Percentiles rank a stretch among this genome's conserved stretches.
phyloP scores from a whole-genome alignment of 2,888 invertebrate species.

The Saturnia pavonia region DNA sequence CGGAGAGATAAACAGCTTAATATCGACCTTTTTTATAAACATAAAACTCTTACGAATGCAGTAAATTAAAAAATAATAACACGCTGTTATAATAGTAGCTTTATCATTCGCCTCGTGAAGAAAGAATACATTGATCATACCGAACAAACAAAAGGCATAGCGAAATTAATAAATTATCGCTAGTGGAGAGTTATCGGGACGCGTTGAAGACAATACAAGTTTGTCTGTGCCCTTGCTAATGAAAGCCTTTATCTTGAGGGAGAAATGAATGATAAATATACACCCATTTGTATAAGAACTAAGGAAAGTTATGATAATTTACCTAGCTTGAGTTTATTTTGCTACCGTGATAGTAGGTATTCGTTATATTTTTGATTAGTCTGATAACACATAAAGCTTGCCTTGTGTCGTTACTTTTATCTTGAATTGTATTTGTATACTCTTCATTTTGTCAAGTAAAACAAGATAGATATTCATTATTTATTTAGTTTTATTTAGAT shows the following conservation, averaged over 20 bases:
- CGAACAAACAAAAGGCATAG: constrained; percentile 64
- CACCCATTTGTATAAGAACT: constrained; percentile 44
- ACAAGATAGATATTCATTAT: neutral
- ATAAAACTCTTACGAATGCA: neutral
- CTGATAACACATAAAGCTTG: neutral
- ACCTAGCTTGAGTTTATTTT: constrained; percentile 14
- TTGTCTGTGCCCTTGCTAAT: constrained; percentile 49
- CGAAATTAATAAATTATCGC: constrained; percentile 78
- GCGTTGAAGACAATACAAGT: constrained; percentile 55
- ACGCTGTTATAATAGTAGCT: constrained; percentile 18
- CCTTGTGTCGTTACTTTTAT: neutral
- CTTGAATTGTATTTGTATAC: neutral
- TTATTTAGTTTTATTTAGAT: too few species aligned
- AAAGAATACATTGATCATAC: constrained; percentile 59
- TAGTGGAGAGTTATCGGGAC: constrained; percentile 50
- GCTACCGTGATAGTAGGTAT: neutral
- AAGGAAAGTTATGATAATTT: constrained; percentile 34
- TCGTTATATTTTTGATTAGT: neutral
- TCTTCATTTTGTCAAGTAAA: neutral
- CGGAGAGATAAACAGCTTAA: neutral
- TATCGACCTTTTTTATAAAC: neutral
- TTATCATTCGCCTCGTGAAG: constrained; percentile 23
- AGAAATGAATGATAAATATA: constrained; percentile 53
- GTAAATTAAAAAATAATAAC: neutral
- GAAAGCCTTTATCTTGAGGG: constrained; percentile 55